Conservation (phyloP, 1,140 invertebrate genomes). For the Bradysia coprophila region DNA sequence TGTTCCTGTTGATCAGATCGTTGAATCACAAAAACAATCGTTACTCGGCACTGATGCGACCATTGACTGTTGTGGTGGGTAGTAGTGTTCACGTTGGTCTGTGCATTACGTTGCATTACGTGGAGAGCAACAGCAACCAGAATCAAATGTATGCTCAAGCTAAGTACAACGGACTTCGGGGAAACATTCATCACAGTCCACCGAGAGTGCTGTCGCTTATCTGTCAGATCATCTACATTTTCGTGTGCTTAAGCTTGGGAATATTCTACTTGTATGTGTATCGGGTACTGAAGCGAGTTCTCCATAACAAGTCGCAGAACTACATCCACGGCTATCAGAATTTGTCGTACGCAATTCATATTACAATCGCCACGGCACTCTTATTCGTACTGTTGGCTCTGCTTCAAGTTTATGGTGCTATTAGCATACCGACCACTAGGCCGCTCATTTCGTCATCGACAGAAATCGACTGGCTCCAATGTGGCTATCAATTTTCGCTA, state of each 20-base stretch:
- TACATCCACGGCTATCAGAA: conserved; percentile 45
- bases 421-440: conserved; percentile 27
- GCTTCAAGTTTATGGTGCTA: conserved; percentile 58
- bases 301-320: conserved; percentile 44
- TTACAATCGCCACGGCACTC: conserved; percentile 66
- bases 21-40: conserved; percentile 41
- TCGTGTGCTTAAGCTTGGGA: conserved; percentile 58
- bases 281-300: conserved; percentile 39
- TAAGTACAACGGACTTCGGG: neutral
- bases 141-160: conserved; percentile 10
- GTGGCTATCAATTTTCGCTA: conserved; percentile 71
- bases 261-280: conserved; percentile 72
- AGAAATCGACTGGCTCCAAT: conserved; percentile 59
- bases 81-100: conserved; percentile 53
- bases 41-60: conserved; percentile 47
- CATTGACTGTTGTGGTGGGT: conserved; percentile 51
- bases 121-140: conserved; percentile 30
- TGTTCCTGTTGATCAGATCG: conserved; percentile 59
- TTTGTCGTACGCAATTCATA: conserved; percentile 61
- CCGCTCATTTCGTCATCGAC: conserved; percentile 10
- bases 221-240: conserved; percentile 65
- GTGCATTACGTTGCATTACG: conserved; percentile 60
- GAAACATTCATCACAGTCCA: conserved; percentile 6
- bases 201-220: conserved; percentile 44
- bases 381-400: conserved; percentile 62